Conservation (phyloP, 1,140 invertebrate species). For the Drosophila kurseongensis region DNA sequence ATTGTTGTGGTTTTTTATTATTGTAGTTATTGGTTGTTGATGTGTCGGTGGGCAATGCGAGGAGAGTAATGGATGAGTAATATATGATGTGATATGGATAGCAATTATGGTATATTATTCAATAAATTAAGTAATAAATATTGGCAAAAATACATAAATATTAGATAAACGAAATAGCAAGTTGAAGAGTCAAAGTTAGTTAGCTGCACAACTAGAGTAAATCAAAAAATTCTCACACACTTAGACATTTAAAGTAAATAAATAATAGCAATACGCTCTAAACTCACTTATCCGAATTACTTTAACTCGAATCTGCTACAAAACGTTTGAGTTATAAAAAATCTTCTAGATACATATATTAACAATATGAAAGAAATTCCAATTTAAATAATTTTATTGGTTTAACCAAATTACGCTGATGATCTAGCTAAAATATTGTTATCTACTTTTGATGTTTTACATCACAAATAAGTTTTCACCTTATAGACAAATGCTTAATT, state of each 20-base stretch:
- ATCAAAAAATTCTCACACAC: background rate
- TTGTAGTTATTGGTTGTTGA: conserved; percentile 27
- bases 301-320: background rate
- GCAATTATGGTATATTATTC: conserved; percentile 39
- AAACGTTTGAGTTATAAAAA: too few relatives aligned
- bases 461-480: too few relatives aligned
- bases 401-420: too few relatives aligned
- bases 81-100: conserved; percentile 60
- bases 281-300: background rate
- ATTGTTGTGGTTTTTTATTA: conserved; percentile 38
- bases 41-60: conserved; percentile 44
- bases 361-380: too few relatives aligned
- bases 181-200: background rate
- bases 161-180: background rate
- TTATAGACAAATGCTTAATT: too few relatives aligned
- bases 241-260: background rate
- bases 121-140: conserved; percentile 10
- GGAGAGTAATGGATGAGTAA: conserved; percentile 58
- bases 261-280: background rate
- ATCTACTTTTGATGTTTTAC: too few relatives aligned
- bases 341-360: too few relatives aligned
- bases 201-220: background rate
- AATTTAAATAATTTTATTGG: too few relatives aligned
- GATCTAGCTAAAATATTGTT: too few relatives aligned
- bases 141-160: conserved; percentile 1